phyloP scores from a whole-genome alignment of 2,113 vertebrate genomes.

The Caranx melampygus region DNA sequence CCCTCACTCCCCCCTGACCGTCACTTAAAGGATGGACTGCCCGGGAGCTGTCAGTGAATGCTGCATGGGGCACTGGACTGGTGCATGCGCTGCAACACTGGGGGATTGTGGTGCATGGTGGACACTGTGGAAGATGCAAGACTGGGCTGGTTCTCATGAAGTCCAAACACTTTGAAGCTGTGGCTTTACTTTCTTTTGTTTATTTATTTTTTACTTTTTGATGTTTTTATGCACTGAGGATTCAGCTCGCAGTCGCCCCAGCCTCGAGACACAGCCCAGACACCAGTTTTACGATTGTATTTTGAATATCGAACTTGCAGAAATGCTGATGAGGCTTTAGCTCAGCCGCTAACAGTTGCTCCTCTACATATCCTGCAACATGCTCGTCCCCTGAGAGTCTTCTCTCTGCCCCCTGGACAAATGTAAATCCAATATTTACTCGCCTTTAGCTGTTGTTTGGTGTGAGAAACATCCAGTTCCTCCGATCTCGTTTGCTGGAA shows the following conservation, averaged over 20 bases:
- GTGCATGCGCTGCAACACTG: constrained; percentile 81
- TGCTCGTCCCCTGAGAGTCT: background rate
- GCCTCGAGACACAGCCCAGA: too few species aligned
- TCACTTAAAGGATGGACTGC: constrained; percentile 75
- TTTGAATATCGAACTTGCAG: background rate
- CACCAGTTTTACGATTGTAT: too few species aligned
- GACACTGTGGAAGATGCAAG: constrained; percentile 66
- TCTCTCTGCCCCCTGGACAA: background rate
- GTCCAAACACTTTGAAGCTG: background rate
- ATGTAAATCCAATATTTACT: constrained; percentile 8
- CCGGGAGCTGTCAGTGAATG: constrained; percentile 80
- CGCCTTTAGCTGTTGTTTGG: constrained; percentile 13
- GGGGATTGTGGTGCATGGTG: constrained; percentile 72
- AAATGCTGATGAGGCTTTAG: background rate
- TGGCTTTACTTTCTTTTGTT: background rate
- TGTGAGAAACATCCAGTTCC: background rate
- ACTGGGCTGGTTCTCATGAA: constrained; percentile 57
- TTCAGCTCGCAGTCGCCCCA: background rate
- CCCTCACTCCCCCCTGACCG: constrained; percentile 10
- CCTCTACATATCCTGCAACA: background rate
- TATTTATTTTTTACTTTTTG: background rate
- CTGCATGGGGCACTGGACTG: constrained; percentile 84
- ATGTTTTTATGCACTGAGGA: background rate
- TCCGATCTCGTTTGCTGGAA: background rate
- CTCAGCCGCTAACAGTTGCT: background rate